Base-by-base conservation (phyloP, 2,797 vertebrate genomes). In the Tadarida brasiliensis region DNA sequence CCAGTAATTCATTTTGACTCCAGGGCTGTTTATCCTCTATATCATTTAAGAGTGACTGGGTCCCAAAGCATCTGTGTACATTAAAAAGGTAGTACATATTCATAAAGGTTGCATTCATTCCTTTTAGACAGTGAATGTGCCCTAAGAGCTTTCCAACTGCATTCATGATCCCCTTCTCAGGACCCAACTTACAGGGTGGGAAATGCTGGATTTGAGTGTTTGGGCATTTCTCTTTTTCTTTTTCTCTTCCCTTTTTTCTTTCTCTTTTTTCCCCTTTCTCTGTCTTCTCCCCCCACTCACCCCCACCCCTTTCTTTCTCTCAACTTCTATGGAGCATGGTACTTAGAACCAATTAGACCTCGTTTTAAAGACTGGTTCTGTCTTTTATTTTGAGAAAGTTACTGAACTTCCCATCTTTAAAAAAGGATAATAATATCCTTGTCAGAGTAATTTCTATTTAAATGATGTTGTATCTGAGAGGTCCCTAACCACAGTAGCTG, bases 341-440 rank as follows among this genome's bases (percentile, higher is more conserved):
- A 5, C 39, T 90, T 81, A 44, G 73, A 70, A 54, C 11, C 26
- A 81, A 54, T 65, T 22, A 74, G 28, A 71, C 28, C 15, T 88
- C 86, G 65, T 71, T 76, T 73, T 8, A 35, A 80, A 78, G 11
- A 16, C 10, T 54, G 19, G 10, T 73, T 87, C 56, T 83, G 15
- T 87, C 26, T 57, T 71, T 90, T 39, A 44, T 74, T 96, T 83
- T 94, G 82, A 87, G 82, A 78, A 71, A 86, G 16, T 30, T 71
- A 7, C 54, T 81, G 30, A 81, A 57, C 49, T 35, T 76, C 56
- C 70, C 10, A 26, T 78, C n/a, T 57, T 85, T 65, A 63, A 68
- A 44, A 67, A 44, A 30, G 61, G n/a, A 11, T 85, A 59, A 51
- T 70, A 57, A 19, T 65, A 65, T 4, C 54, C 67, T 93, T 74